These are phyloP conservation scores for Hemicrepidius hirtus DNA, from an alignment of 2,888 invertebrate species.

Conservation along the genomic window DNA sequence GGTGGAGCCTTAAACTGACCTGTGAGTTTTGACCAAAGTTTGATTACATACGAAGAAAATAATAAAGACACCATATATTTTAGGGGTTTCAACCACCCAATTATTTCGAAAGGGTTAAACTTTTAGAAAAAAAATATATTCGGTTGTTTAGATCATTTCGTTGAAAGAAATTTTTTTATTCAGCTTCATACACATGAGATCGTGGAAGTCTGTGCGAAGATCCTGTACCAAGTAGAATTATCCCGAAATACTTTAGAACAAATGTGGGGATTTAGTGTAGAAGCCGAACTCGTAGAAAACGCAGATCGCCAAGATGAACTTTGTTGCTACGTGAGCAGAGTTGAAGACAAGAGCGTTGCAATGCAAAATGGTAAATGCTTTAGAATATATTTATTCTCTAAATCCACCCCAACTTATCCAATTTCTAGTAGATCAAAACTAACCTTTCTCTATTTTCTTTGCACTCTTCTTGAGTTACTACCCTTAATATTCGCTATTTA, in stretches of 20 bases:
- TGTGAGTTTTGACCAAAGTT: no score
- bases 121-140: no score
- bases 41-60: no score
- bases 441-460: neutral
- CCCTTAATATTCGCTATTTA: slow-evolving; percentile 20
- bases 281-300: slow-evolving; percentile 97
- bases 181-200: slow-evolving; percentile 95
- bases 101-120: neutral
- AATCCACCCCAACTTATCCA: no score
- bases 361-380: slow-evolving; percentile 97
- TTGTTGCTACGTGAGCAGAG: slow-evolving; percentile 97
- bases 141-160: no score
- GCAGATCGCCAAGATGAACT: slow-evolving; percentile 97
- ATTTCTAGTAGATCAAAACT: neutral
- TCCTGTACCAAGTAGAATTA: slow-evolving; percentile 96
- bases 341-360: slow-evolving; percentile 96
- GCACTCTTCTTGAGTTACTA: slow-evolving; percentile 1
- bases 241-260: slow-evolving; percentile 92
- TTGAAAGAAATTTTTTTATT: slow-evolving; percentile 57
- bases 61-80: no score
- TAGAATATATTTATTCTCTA: no score
- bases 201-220: slow-evolving; percentile 97
- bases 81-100: no score
- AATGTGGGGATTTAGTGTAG: slow-evolving; percentile 99
- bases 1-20: no score